These are phyloP conservation scores for Bothrops jararaca DNA, from an alignment of 2,113 vertebrate species.

Conservation along the genomic window DNA sequence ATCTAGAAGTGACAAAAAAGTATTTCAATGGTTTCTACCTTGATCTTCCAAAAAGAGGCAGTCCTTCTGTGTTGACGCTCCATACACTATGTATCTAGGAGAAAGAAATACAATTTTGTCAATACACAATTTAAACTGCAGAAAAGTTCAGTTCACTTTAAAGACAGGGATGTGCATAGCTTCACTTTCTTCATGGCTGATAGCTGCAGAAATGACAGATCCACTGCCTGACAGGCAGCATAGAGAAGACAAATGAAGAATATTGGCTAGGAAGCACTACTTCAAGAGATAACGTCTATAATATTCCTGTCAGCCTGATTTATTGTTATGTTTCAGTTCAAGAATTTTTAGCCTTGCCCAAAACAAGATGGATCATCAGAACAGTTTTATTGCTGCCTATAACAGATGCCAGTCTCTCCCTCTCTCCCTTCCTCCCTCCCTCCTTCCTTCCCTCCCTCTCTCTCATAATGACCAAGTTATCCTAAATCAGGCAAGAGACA, in stretches of 20 bases:
- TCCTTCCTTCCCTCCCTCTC: no score
- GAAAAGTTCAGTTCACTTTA: neutral
- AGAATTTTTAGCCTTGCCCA: conserved; percentile 1
- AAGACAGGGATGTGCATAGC: neutral
- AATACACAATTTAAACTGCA: neutral
- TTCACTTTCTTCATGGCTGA: neutral
- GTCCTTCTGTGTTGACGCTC: neutral
- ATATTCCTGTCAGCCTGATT: conserved; percentile 22
- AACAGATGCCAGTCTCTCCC: neutral
- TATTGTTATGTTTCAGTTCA: conserved; percentile 7
- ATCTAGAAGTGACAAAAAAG: neutral
- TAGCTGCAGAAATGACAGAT: conserved; percentile 9
- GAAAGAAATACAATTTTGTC: neutral
- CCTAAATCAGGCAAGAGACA: neutral
- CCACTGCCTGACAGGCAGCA: conserved; percentile 1
- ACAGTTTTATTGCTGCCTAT: conserved; percentile 8
- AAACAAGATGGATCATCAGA: conserved; percentile 8
- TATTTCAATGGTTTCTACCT: neutral
- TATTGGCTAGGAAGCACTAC: conserved; percentile 11
- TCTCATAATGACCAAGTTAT: neutral
- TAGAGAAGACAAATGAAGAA: conserved; percentile 19
- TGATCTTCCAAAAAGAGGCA: neutral
- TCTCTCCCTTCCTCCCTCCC: no score
- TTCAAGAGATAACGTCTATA: conserved; percentile 12
- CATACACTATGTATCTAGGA: neutral